Percentiles rank a stretch among this genome's conserved stretches.
phyloP scores from a whole-genome alignment of 1,140 invertebrate genomes.

The Panulirus ornatus region DNA sequence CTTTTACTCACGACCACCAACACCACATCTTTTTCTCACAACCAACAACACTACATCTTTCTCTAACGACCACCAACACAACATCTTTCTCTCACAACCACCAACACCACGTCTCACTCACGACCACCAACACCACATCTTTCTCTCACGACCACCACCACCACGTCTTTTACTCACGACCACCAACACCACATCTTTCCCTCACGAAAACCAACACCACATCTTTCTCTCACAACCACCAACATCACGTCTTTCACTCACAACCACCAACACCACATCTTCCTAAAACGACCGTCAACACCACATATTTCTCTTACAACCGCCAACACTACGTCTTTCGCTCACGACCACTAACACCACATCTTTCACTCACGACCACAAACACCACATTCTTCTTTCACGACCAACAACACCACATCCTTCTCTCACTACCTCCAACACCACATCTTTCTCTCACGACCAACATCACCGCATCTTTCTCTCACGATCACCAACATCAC shows the following conservation, averaged over 20 bases:
- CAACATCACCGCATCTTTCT: neutral
- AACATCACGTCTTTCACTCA: neutral
- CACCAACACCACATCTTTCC: neutral
- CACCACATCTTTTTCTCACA: neutral
- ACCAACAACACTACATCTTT: neutral
- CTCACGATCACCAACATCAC: neutral
- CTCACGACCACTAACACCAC: conserved; percentile 19
- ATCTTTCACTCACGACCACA: neutral
- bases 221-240: neutral
- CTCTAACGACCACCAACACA: neutral
- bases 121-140: neutral
- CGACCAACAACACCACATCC: neutral
- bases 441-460: neutral
- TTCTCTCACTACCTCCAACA: neutral
- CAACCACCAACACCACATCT: neutral
- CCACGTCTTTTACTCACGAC: neutral
- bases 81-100: too few relatives aligned
- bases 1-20: neutral
- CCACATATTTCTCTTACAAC: neutral
- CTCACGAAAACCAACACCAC: neutral
- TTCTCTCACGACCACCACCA: neutral
- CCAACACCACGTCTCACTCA: neutral
- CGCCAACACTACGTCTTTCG: neutral
- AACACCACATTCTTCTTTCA: neutral
- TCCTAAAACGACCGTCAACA: neutral